Evolutionary conservation across 2,113 vertebrate genomes (phyloP).

Genomic region (Thinocorus orbignyianus): DNA sequence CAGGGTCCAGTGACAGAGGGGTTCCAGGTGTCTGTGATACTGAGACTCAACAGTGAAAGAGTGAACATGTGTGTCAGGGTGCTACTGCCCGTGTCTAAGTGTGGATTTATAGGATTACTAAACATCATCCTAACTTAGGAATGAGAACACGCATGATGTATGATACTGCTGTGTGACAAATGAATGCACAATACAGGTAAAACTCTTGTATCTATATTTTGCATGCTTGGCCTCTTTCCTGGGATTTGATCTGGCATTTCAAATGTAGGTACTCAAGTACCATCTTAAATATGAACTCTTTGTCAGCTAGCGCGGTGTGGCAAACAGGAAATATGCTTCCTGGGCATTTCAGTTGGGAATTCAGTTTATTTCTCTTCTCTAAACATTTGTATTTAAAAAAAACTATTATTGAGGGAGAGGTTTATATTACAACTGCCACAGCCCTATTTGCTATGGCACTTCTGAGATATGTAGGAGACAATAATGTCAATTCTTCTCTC

Average conservation of each 20-base stretch:
- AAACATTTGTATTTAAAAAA: not conserved
- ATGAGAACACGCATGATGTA: not conserved
- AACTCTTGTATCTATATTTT: not conserved
- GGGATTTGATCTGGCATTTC: not conserved
- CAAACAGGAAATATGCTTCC: not conserved
- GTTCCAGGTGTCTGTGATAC: not conserved
- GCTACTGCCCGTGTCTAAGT: not conserved
- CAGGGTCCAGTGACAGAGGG: not conserved
- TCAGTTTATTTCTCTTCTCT: not conserved
- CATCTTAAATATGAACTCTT: not conserved
- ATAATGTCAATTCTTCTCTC: not conserved
- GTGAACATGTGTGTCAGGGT: rapidly evolving
- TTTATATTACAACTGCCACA: not conserved
- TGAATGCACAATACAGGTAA: not conserved
- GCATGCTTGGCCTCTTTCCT: not conserved
- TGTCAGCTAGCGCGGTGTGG: not conserved
- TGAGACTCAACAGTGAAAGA: not conserved
- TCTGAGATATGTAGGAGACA: rapidly evolving
- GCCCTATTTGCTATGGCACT: not conserved
- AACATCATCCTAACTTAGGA: not conserved
- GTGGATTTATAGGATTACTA: not conserved
- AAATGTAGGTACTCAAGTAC: not conserved
- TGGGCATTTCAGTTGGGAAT: not conserved
- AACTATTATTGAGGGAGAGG: rapidly evolving
- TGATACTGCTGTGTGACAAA: not conserved